These are phyloP conservation scores for Oxyura jamaicensis DNA, from an alignment of 2,113 vertebrate genomes.

Conservation along the genomic window DNA sequence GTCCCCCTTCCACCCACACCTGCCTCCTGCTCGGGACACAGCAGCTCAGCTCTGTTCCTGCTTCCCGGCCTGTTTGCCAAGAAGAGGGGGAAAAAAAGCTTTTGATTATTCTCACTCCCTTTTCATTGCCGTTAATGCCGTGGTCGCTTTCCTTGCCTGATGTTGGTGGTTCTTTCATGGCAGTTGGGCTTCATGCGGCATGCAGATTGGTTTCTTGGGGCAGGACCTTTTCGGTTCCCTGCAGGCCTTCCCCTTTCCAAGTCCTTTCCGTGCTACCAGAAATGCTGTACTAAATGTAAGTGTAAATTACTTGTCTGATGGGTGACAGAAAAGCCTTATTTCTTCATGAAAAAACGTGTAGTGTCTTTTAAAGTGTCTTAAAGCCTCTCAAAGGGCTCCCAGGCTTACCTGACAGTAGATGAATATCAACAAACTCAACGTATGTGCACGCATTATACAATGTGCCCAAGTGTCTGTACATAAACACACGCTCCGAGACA, in stretches of 20 bases:
- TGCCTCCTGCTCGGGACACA: neutral
- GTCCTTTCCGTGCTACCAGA: neutral
- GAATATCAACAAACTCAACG: neutral
- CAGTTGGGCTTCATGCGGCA: neutral
- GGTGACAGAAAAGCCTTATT: neutral
- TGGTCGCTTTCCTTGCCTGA: neutral
- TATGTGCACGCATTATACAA: neutral
- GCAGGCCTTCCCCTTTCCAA: neutral
- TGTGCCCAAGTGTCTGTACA: accelerated
- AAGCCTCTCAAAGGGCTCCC: neutral
- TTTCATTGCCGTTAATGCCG: neutral
- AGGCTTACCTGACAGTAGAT: neutral
- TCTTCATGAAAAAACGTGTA: neutral
- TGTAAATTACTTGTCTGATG: neutral
- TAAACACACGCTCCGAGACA: neutral
- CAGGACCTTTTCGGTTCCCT: neutral
- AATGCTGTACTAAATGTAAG: neutral
- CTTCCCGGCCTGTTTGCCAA: neutral
- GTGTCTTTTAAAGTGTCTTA: neutral
- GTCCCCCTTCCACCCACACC: neutral
- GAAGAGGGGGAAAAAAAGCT: neutral
- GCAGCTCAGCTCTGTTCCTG: neutral
- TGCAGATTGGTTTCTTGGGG: neutral
- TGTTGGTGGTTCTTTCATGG: neutral
- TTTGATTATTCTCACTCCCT: neutral